Percentiles rank a stretch among this genome's conserved stretches.
phyloP scores from a whole-genome alignment of 2,888 invertebrate genomes.

The Drosophila differens region DNA sequence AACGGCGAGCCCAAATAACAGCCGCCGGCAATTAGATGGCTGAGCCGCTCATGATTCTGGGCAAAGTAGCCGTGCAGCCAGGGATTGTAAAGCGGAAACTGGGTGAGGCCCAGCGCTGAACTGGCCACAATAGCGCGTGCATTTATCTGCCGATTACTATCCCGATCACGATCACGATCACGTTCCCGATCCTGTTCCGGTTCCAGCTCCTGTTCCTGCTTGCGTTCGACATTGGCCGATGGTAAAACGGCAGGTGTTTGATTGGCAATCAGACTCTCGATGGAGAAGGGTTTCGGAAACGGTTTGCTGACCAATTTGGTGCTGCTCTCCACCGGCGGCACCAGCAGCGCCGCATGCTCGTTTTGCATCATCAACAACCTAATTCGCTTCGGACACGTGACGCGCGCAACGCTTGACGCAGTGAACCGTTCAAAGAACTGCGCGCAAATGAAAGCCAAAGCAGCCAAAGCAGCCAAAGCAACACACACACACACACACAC shows the following conservation, averaged over 20 bases:
- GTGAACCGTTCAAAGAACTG: conserved; percentile 83
- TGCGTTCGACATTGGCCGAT: neutral
- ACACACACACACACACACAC: conserved; percentile 59
- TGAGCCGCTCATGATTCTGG: conserved; percentile 84
- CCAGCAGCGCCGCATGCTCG: conserved; percentile 43
- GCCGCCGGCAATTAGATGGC: conserved; percentile 82
- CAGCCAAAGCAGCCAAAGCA: conserved; percentile 29
- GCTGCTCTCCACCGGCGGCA: conserved; percentile 38
- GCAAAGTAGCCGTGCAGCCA: conserved; percentile 85
- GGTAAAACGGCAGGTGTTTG: conserved; percentile 62
- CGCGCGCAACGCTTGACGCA: conserved; percentile 58
- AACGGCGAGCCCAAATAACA: conserved; percentile 65
- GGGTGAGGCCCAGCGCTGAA: conserved; percentile 81
- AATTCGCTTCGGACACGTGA: conserved; percentile 18
- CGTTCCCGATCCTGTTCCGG: conserved; percentile 17
- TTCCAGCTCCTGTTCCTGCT: conserved; percentile 15
- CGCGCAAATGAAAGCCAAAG: conserved; percentile 74
- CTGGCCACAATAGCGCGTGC: conserved; percentile 80
- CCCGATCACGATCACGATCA: conserved; percentile 37
- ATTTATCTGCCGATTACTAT: conserved; percentile 67
- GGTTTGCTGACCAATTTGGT: conserved; percentile 65
- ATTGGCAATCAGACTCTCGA: conserved; percentile 85
- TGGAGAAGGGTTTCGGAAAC: conserved; percentile 85
- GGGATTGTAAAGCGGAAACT: conserved; percentile 85
- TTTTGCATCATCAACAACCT: conserved; percentile 39